A percentile compares a stretch with the other conserved stretches of the same genome.
phyloP scores from a whole-genome alignment of 2,113 vertebrate species.

The Scytalopus superciliaris region DNA sequence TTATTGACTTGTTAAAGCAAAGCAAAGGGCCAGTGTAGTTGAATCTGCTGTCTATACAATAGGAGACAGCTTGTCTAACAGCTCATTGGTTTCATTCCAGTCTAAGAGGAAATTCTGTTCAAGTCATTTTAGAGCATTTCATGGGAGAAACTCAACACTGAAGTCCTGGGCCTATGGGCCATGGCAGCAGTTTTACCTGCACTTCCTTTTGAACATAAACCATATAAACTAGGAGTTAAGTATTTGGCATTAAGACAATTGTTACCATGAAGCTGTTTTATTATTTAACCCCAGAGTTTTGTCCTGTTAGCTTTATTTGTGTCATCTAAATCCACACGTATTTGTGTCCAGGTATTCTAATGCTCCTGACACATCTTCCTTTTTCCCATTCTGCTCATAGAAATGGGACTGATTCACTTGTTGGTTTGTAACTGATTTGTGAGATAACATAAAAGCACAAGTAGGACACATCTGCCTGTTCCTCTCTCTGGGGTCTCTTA shows the following conservation, averaged over 20 bases:
- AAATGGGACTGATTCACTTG: not conserved
- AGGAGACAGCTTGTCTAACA: not conserved
- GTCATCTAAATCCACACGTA: not conserved
- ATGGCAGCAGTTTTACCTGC: not conserved
- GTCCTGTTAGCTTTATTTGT: not conserved
- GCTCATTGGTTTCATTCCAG: not conserved
- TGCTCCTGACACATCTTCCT: not conserved
- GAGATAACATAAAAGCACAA: not conserved
- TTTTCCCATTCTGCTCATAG: not conserved
- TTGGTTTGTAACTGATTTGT: not conserved
- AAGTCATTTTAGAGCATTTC: not conserved
- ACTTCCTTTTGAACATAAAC: not conserved
- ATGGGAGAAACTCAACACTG: not conserved
- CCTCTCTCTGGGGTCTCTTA: not conserved
- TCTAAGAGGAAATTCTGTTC: not conserved
- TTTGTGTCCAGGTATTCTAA: not conserved
- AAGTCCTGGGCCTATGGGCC: not conserved
- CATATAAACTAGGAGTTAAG: not conserved
- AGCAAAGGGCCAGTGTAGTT: not conserved
- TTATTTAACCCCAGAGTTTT: not conserved
- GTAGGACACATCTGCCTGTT: not conserved
- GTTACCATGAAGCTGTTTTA: not conserved
- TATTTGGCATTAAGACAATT: not conserved
- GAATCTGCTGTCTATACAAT: not conserved
- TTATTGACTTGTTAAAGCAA: constrained; percentile 12